Conservation (phyloP, 2,888 invertebrate species). For the Platycheirus rosarum region DNA sequence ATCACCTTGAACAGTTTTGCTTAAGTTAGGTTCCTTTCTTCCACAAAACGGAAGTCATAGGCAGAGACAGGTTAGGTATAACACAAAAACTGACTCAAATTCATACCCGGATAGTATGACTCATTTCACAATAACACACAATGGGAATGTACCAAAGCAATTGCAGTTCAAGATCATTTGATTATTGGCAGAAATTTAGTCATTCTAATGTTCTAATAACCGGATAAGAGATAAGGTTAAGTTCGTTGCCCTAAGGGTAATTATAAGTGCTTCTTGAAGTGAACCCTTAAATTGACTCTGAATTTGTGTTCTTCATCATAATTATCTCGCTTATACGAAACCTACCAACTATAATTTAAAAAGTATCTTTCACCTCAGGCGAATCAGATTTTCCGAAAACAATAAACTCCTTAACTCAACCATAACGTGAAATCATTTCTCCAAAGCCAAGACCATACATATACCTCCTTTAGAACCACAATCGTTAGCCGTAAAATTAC, state of each 20-base stretch:
- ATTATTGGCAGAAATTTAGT: slow-evolving; percentile 50
- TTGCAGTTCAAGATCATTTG: slow-evolving; percentile 42
- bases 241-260: slow-evolving; percentile 62
- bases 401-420: slow-evolving; percentile 50
- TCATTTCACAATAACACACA: slow-evolving; percentile 25
- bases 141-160: slow-evolving; percentile 25
- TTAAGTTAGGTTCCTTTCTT: slow-evolving; percentile 3
- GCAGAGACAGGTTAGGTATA: neutral
- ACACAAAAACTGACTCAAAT: slow-evolving; percentile 33
- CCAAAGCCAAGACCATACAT: slow-evolving; percentile 1
- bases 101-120: slow-evolving; percentile 33
- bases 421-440: slow-evolving; percentile 31
- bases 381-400: slow-evolving; percentile 41
- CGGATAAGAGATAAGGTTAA: slow-evolving; percentile 30
- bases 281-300: slow-evolving; percentile 17
- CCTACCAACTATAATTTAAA: slow-evolving; percentile 12
- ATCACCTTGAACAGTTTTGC: slow-evolving; percentile 32
- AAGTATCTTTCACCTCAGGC: slow-evolving; percentile 38
- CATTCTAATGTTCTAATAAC: slow-evolving; percentile 52
- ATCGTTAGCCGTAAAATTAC: slow-evolving; percentile 72
- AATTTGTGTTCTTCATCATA: neutral
- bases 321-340: slow-evolving; percentile 5
- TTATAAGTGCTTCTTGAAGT: slow-evolving; percentile 26
- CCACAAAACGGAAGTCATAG: slow-evolving; percentile 32
- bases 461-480: slow-evolving; percentile 39